phyloP scores from a whole-genome alignment of 1,140 invertebrate genomes.

The Calliphora vicina region DNA sequence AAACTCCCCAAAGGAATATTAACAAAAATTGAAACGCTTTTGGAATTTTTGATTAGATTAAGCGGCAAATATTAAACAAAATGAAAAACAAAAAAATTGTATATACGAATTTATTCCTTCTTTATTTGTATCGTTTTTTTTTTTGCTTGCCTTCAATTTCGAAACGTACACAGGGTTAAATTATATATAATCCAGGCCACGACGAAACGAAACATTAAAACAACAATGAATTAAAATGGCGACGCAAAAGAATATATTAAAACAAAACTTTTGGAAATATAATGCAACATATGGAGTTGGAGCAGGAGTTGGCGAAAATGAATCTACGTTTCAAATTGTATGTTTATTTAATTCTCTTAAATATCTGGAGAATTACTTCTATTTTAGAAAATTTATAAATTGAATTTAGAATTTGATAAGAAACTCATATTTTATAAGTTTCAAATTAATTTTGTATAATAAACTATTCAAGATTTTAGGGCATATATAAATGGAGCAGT shows the following conservation, averaged over 20 bases:
- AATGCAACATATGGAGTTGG: neutral
- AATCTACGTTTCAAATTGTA: neutral
- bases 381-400: too few species aligned
- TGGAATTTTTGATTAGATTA: conserved; percentile 58
- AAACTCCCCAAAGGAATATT: neutral
- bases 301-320: neutral
- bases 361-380: too few species aligned
- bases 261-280: neutral
- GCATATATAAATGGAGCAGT: too few species aligned
- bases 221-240: conserved; percentile 5
- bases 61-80: conserved; percentile 18
- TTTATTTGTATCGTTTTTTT: neutral
- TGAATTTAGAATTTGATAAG: too few species aligned
- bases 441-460: too few species aligned
- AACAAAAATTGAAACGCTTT: conserved; percentile 56
- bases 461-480: too few species aligned
- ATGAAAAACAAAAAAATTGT: neutral
- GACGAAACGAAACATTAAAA: neutral
- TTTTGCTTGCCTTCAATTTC: neutral
- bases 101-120: too few species aligned
- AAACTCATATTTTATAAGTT: too few species aligned
- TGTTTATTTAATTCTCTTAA: conserved; percentile 3
- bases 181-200: neutral
- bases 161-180: conserved; percentile 9
- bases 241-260: neutral